Base-by-base conservation (phyloP, 2,888 invertebrate genomes). In the Synergus laeviventris region DNA sequence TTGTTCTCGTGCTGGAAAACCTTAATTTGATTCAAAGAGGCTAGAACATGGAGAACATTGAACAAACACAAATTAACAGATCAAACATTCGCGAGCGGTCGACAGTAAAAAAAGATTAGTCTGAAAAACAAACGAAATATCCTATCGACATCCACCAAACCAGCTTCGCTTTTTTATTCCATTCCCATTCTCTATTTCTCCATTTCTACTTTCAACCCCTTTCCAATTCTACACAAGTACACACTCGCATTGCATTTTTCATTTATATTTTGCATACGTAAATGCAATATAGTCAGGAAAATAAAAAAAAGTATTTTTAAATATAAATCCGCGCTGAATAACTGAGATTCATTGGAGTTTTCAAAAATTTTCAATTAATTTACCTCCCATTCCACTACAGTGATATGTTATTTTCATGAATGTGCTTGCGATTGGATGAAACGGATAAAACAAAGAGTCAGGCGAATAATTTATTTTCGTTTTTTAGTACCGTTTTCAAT, bases 31-130 rank as follows among this genome's bases (percentile, higher is more conserved):
- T 18, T 54, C 18, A 54, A 61, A 16, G 42, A 21, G 38, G 1
- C 42, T 45, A 61, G 36, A 61, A 36, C 36, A 36, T 36, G 45
- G 24, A 66, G 66, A 66, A 24, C 24, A 45, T 24, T 18, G 73
- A 62, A 74, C 64, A 78, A 78, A 75, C 62, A 75, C 49, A 75
- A 75, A 75, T 75, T 75, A 78, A 75, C 74, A 74, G 74, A 77
- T 64, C 74, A 77, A 77, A 77, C 77, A 77, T 60, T 45, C 70
- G 49, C 74, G 74, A 61, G 64, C 31, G 61, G 45, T 73, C 18
- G 56, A 70, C 31, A 42, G 56, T 31, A 77, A 45, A 64, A 75
- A 78, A 75, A 45, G 16, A 12, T 45, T 62, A 39, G 62, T 74
- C 49, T 75, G 42, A 18, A 38, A 73, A 78, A 74, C 56, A 76